Conservation (phyloP, 2,888 invertebrate species). For the Protodeltote pygarga region DNA sequence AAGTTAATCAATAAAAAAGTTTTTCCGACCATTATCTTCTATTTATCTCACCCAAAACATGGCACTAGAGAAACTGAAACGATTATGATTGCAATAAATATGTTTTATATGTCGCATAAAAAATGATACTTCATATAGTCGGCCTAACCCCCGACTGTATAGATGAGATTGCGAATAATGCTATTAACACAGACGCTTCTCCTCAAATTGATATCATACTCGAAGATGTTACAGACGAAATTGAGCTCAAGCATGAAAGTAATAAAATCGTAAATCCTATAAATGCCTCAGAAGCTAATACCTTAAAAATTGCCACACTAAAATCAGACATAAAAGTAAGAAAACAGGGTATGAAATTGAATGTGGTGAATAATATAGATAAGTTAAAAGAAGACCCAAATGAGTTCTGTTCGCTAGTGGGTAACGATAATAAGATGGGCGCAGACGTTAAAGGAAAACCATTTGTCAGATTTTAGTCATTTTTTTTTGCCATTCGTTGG, state of each 20-base stretch:
- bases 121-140: conserved; percentile 82
- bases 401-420: conserved; percentile 85
- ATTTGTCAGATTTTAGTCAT: conserved; percentile 86
- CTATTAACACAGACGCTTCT: conserved; percentile 87
- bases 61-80: conserved; percentile 79
- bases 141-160: conserved; percentile 85
- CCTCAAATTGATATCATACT: conserved; percentile 85
- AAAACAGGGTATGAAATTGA: conserved; percentile 51
- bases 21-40: conserved; percentile 66
- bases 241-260: conserved; percentile 47
- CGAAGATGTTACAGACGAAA: conserved; percentile 51
- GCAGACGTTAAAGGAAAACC: conserved; percentile 87
- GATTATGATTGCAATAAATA: conserved; percentile 86
- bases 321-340: conserved; percentile 51
- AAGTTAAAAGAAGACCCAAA: conserved; percentile 78
- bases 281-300: conserved; percentile 52
- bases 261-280: conserved; percentile 55
- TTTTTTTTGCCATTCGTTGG: conserved; percentile 82
- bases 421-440: conserved; percentile 87
- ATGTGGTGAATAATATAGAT: conserved; percentile 52
- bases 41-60: conserved; percentile 79
- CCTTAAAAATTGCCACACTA: conserved; percentile 43
- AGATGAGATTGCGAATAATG: conserved; percentile 87
- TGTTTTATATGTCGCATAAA: conserved; percentile 87
- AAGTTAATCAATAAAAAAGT: conserved; percentile 60